Evolutionary conservation across 2,888 invertebrate genomes (phyloP).

Genomic region (Aphrophora alni): DNA sequence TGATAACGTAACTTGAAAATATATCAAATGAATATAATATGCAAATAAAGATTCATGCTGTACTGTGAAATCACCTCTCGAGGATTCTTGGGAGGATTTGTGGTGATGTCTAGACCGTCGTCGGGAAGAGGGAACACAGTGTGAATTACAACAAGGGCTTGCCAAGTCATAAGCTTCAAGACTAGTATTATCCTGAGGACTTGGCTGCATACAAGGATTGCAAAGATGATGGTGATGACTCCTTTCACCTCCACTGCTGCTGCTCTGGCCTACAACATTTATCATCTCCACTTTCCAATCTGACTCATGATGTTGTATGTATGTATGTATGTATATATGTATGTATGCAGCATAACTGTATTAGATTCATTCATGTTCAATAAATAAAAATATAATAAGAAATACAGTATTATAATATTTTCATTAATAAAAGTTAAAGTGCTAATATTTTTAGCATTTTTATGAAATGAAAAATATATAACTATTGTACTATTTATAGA

Average conservation of each 20-base stretch:
- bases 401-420: too few species aligned
- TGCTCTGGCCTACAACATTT: background rate
- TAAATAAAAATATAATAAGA: too few species aligned
- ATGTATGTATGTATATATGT: too few species aligned
- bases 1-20: too few species aligned
- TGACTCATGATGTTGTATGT: too few species aligned
- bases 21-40: too few species aligned
- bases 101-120: slow-evolving; percentile 46
- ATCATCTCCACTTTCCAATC: background rate
- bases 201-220: slow-evolving; percentile 72
- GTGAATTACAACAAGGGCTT: slow-evolving; percentile 85
- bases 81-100: slow-evolving; percentile 36
- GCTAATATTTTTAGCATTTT: too few species aligned
- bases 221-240: slow-evolving; percentile 64
- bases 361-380: too few species aligned
- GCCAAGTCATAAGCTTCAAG: slow-evolving; percentile 86
- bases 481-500: too few species aligned
- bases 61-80: slow-evolving; percentile 24
- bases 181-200: slow-evolving; percentile 74
- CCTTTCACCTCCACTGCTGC: background rate
- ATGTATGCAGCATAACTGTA: too few species aligned
- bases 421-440: too few species aligned
- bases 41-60: background rate
- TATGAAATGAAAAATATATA: too few species aligned
- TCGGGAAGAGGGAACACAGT: slow-evolving; percentile 70